Conservation (phyloP, 2,888 invertebrate species). For the Mayetiola destructor region DNA sequence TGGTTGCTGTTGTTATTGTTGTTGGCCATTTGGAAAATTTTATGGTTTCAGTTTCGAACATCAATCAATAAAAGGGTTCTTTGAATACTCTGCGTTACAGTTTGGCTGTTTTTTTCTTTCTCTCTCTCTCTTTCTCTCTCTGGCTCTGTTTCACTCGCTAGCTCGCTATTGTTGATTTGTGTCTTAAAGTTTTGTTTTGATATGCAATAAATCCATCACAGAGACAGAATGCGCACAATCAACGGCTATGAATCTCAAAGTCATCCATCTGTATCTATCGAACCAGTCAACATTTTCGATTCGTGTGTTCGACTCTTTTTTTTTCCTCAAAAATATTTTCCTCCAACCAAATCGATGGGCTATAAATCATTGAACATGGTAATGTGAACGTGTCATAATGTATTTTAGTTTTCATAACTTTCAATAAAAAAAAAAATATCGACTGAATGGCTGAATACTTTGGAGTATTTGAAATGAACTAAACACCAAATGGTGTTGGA, state of each 20-base stretch:
- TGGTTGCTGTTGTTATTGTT: not conserved
- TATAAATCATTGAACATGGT: not conserved
- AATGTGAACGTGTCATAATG: constrained; percentile 3
- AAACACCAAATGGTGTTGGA: too few relatives aligned
- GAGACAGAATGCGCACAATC: not conserved
- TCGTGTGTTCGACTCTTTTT: too few relatives aligned
- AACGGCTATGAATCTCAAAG: constrained; percentile 7
- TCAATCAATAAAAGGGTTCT: constrained; percentile 3
- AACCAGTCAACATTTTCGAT: too few relatives aligned
- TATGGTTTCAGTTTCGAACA: constrained; percentile 7
- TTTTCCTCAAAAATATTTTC: too few relatives aligned
- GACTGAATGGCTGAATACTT: too few relatives aligned
- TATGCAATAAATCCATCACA: constrained; percentile 12
- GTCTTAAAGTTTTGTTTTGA: constrained; percentile 5
- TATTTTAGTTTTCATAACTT: constrained; percentile 1
- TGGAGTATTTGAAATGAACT: too few relatives aligned
- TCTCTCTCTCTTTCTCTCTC: too few relatives aligned
- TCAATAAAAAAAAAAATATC: too few relatives aligned
- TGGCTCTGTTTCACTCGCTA: not conserved
- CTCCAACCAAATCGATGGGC: too few relatives aligned
- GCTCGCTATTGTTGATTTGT: not conserved
- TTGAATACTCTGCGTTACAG: too few relatives aligned
- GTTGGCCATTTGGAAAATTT: not conserved
- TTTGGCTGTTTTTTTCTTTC: too few relatives aligned
- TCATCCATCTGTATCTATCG: constrained; percentile 1